These are phyloP conservation scores for Silurus glanis DNA, from an alignment of 2,113 vertebrate species.

Conservation along the genomic window DNA sequence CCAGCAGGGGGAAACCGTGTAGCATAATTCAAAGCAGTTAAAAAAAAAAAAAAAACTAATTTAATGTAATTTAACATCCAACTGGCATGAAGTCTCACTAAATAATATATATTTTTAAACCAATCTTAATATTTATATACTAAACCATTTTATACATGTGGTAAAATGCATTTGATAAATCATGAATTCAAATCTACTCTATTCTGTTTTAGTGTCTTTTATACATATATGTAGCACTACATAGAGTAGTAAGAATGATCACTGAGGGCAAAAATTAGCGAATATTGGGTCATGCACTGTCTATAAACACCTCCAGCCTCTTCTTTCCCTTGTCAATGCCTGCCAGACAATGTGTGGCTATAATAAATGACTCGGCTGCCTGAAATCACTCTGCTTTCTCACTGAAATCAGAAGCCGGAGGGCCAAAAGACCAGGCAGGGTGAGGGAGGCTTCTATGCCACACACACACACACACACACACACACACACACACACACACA, in stretches of 20 bases:
- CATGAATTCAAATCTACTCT: not conserved
- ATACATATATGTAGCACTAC: not conserved
- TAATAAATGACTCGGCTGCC: constrained; percentile 34
- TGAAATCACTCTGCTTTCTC: constrained; percentile 37
- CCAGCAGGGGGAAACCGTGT: constrained; percentile 46
- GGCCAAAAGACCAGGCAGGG: constrained; percentile 31
- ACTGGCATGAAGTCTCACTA: constrained; percentile 6
- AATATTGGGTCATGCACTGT: constrained; percentile 31
- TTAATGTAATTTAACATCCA: constrained; percentile 8
- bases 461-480: constrained; percentile 15
- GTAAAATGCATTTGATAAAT: not conserved
- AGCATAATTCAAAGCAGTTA: constrained; percentile 4
- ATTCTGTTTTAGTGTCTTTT: not conserved
- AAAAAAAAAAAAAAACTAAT: not conserved
- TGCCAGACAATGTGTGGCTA: constrained; percentile 34
- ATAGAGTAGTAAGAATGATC: not conserved
- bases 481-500: constrained; percentile 7
- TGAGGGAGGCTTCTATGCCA: constrained; percentile 15
- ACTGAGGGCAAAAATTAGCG: constrained; percentile 3
- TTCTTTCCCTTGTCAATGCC: constrained; percentile 15
- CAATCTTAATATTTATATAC: not conserved
- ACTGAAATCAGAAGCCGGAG: constrained; percentile 35
- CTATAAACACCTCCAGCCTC: constrained; percentile 13
- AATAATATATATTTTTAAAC: constrained; percentile 13
- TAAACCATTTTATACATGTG: not conserved